phyloP scores from a whole-genome alignment of 2,888 invertebrate species.

The Coenonympha arcania region DNA sequence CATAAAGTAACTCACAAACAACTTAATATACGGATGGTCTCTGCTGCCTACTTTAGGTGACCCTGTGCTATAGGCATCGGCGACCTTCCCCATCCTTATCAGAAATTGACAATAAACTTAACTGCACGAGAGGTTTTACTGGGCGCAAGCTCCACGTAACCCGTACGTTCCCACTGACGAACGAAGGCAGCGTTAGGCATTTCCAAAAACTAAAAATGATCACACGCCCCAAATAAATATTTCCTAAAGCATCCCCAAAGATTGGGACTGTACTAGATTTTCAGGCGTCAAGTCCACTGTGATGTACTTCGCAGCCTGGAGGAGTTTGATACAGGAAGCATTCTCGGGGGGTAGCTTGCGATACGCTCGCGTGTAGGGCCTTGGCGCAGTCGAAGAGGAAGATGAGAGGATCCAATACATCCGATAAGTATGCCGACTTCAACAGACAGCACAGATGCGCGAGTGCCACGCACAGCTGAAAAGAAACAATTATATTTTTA shows the following conservation, averaged over 20 bases:
- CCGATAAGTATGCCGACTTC: slow-evolving; percentile 71
- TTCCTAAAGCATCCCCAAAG: slow-evolving; percentile 60
- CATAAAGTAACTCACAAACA: no score
- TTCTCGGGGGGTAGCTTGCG: slow-evolving; percentile 62
- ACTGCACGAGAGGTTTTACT: no score
- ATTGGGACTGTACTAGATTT: slow-evolving; percentile 50
- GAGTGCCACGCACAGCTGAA: slow-evolving; percentile 81
- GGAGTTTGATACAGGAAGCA: slow-evolving; percentile 53
- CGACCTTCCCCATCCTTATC: no score
- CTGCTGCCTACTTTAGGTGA: no score
- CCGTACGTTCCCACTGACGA: no score
- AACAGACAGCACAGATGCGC: slow-evolving; percentile 79
- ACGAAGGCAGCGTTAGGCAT: no score
- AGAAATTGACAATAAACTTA: no score
- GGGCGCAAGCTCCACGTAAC: no score
- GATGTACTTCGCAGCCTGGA: slow-evolving; percentile 67
- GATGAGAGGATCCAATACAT: slow-evolving; percentile 66
- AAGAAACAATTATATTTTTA: slow-evolving; percentile 35
- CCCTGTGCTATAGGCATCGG: no score
- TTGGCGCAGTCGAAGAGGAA: slow-evolving; percentile 66
- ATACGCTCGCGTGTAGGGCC: slow-evolving; percentile 51
- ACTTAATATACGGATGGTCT: no score
- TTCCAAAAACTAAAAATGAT: no score
- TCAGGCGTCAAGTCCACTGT: slow-evolving; percentile 54
- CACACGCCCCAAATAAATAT: slow-evolving; percentile 67